Percentiles rank a stretch among this genome's conserved stretches.
These are phyloP conservation scores for Hydrotaea cyrtoneurina DNA, from an alignment of 2,888 invertebrate species.

Conservation along the genomic window DNA sequence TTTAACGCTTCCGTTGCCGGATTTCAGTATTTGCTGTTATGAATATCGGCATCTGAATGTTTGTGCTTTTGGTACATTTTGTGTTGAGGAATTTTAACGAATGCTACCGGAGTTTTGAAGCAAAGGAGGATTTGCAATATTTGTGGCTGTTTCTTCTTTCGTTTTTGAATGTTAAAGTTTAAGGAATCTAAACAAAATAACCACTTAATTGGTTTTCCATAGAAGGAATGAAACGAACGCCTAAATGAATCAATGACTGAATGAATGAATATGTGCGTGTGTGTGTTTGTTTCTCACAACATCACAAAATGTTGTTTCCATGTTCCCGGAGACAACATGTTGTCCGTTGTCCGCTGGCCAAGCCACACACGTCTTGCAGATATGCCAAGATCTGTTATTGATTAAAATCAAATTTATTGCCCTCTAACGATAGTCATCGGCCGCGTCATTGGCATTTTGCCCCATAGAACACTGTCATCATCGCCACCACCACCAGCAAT, in stretches of 20 bases:
- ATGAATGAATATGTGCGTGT: neutral
- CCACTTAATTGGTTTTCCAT: constrained; percentile 67
- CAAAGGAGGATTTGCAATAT: constrained; percentile 39
- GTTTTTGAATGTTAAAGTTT: neutral
- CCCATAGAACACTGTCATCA: constrained; percentile 35
- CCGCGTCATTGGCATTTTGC: constrained; percentile 39
- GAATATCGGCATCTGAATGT: constrained; percentile 1
- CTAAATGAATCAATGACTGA: neutral
- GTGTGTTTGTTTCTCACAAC: constrained; percentile 2
- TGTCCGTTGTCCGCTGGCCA: constrained; percentile 48
- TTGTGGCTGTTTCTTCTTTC: too few species aligned
- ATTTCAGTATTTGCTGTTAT: neutral
- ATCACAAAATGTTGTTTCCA: constrained; percentile 26
- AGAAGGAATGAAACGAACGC: constrained; percentile 41
- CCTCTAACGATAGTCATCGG: constrained; percentile 59
- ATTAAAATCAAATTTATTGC: constrained; percentile 68
- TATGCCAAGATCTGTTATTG: constrained; percentile 68
- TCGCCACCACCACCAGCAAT: constrained; percentile 14
- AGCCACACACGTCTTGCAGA: constrained; percentile 63
- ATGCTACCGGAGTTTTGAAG: constrained; percentile 61
- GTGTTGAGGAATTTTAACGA: constrained; percentile 62
- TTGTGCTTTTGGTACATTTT: neutral
- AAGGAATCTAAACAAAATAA: constrained; percentile 58
- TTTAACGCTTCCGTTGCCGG: constrained; percentile 64
- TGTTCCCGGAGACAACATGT: constrained; percentile 41